These are phyloP conservation scores for Gortyna flavago DNA, from an alignment of 2,888 invertebrate genomes.

Conservation along the genomic window DNA sequence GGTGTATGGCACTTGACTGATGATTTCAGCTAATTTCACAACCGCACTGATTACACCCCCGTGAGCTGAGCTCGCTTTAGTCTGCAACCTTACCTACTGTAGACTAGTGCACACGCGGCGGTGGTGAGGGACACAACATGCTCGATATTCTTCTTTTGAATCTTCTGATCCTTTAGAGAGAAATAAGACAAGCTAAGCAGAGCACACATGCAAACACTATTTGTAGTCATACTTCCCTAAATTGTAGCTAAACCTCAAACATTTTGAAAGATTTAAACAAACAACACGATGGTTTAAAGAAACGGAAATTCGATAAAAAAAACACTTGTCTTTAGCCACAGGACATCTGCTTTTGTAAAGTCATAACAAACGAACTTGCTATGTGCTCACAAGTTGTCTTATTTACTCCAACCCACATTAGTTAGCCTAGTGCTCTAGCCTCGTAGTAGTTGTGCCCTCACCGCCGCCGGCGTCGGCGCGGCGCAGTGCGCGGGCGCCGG, in stretches of 20 bases:
- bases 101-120: conserved; percentile 69
- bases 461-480: conserved; percentile 29
- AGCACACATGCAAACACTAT: conserved; percentile 8
- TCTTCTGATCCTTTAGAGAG: conserved; percentile 1
- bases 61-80: conserved; percentile 79
- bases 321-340: not conserved
- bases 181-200: conserved; percentile 8
- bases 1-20: conserved; percentile 75
- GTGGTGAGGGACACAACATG: conserved; percentile 44
- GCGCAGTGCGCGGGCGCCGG: conserved; percentile 47
- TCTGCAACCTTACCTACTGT: conserved; percentile 75
- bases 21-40: conserved; percentile 88
- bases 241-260: not conserved
- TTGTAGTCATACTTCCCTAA: not conserved
- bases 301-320: not conserved
- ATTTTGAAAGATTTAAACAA: not conserved
- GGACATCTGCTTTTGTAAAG: not conserved
- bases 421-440: conserved; percentile 20
- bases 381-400: conserved; percentile 23
- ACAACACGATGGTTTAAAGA: not conserved
- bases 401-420: not conserved
- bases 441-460: conserved; percentile 34
- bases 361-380: not conserved
- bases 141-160: conserved; percentile 21
- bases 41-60: conserved; percentile 78